A percentile compares a stretch with the other conserved stretches of the same genome.
Conservation (phyloP, 2,888 invertebrate species). For the Orthosia gothica region DNA sequence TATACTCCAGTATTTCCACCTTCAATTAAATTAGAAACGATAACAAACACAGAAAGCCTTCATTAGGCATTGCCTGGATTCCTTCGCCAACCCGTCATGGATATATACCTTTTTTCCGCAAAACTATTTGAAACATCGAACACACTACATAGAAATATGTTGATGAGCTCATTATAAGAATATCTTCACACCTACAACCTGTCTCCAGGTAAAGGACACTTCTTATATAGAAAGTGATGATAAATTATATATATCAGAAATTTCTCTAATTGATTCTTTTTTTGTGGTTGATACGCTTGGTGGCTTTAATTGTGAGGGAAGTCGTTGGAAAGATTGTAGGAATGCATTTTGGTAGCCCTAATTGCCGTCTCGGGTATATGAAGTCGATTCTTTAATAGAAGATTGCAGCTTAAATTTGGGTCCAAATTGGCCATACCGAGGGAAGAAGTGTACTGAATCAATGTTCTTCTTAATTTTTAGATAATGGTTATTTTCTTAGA, state of each 20-base stretch:
- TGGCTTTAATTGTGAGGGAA: neutral
- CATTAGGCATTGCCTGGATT: constrained; percentile 52
- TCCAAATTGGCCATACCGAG: neutral
- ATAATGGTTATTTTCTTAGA: neutral
- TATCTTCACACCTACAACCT: constrained; percentile 61
- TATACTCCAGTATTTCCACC: constrained; percentile 13
- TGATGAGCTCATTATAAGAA: constrained; percentile 66
- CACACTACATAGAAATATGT: constrained; percentile 55
- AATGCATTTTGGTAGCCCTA: neutral
- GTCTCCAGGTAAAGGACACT: constrained; percentile 34
- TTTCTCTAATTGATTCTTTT: constrained; percentile 28
- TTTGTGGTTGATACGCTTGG: constrained; percentile 12
- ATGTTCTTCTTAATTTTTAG: neutral
- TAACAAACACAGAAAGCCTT: constrained; percentile 23
- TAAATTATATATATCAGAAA: constrained; percentile 24
- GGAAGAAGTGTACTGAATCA: neutral
- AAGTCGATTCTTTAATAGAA: neutral
- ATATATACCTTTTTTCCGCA: constrained; percentile 48
- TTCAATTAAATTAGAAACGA: constrained; percentile 42
- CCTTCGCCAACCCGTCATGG: constrained; percentile 29
- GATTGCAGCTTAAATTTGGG: neutral
- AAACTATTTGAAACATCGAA: constrained; percentile 37
- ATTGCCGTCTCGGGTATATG: neutral
- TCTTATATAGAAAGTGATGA: constrained; percentile 48
- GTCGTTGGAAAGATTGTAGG: neutral